Base-by-base conservation (phyloP, 2,113 vertebrate genomes). In the Electrona antarctica region DNA sequence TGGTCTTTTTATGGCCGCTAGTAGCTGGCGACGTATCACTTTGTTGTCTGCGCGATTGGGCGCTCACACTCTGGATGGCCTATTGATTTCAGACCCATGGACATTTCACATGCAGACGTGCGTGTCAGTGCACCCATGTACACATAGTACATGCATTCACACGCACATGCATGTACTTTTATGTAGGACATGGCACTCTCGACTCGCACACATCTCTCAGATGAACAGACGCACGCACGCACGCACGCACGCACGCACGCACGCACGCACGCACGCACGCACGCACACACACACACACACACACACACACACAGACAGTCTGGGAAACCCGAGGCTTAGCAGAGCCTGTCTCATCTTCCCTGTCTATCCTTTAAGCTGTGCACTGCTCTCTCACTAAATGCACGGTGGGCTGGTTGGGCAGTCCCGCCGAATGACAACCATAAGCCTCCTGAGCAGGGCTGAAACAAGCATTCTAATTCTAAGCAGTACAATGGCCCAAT, bases 311-410 rank as follows among this genome's bases (percentile, higher is more conserved):
- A 15, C n/a, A 57, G 14, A 57, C 5, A 41, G 33, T 41, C 15
- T 57, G 14, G 14, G n/a, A 64, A 8, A 50, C n/a, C 46, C 14
- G 15, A 49, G 77, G 78, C 84, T 84, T 78, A 85, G 80, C 67
- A 69, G 75, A 81, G 78, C 80, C 78, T 81, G 76, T 82, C 85
- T 89, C 82, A 80, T 90, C 81, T 85, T 87, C 74, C 76, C 68
- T 69, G 65, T 86, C 83, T 77, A 81, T 87, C 83, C 81, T 81
- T 84, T 88, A 82, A 81, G 81, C 80, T 74, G 67, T 85, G 64
- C 60, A 81, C 84, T 68, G 75, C 79, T 84, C 85, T 84, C 71
- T 86, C 74, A 86, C 85, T 85, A 86, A 86, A 85, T 84, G 84
- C 81, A 74, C 69, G 79, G 74, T 58, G 80, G 80, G 74, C 75